phyloP scores from a whole-genome alignment of 1,140 invertebrate species.

The Drosophila mayri region DNA sequence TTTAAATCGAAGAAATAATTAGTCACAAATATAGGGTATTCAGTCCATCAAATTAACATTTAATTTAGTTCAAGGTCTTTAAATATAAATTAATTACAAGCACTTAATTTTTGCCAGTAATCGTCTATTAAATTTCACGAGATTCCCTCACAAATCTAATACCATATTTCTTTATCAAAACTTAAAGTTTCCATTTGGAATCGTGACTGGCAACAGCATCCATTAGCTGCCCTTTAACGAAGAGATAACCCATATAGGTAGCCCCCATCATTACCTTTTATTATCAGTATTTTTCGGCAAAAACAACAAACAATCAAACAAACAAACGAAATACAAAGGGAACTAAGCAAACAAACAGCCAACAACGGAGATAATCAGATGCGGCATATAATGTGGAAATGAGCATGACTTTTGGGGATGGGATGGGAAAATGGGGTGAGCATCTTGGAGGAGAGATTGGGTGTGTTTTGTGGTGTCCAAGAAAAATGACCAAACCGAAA shows the following conservation, averaged over 20 bases:
- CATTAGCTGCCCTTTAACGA: conserved; percentile 6
- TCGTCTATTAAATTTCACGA: conserved; percentile 2
- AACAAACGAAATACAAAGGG: conserved; percentile 51
- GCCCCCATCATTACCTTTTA: conserved; percentile 66
- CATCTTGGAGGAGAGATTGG: conserved; percentile 13
- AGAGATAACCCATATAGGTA: conserved; percentile 47
- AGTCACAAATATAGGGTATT: neutral
- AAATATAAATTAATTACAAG: neutral
- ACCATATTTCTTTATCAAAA: conserved; percentile 24
- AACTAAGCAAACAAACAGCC: conserved; percentile 70
- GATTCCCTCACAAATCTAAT: neutral
- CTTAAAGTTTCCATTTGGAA: conserved; percentile 38
- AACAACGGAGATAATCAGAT: conserved; percentile 68
- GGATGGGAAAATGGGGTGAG: conserved; percentile 5
- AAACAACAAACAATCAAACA: conserved; percentile 67
- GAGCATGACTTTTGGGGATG: conserved; percentile 47
- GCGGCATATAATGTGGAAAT: conserved; percentile 81
- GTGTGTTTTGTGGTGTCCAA: conserved; percentile 34
- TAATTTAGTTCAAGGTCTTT: neutral
- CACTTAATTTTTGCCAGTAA: neutral
- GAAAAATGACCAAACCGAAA: conserved; percentile 68
- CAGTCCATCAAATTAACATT: neutral
- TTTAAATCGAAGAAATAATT: neutral
- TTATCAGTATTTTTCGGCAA: conserved; percentile 52
- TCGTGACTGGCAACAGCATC: conserved; percentile 4